phyloP scores from a whole-genome alignment of 1,140 invertebrate species.

The Pogonognathellus flavescens region DNA sequence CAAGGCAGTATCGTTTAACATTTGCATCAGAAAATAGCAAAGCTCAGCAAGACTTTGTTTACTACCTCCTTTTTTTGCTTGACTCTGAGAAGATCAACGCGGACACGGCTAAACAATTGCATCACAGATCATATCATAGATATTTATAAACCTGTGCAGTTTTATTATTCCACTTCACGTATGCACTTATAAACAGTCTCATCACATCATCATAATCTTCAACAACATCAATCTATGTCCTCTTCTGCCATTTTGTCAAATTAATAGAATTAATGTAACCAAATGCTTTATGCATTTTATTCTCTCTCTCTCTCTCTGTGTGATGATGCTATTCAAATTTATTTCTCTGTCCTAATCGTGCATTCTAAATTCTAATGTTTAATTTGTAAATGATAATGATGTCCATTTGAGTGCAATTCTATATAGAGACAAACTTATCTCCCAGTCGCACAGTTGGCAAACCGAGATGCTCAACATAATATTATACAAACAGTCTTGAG shows the following conservation, averaged over 20 bases:
- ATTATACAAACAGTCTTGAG: no score
- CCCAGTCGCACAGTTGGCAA: no score
- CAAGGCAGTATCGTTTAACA: constrained; percentile 18
- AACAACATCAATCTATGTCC: no score
- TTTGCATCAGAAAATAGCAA: constrained; percentile 8
- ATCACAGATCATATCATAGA: background rate
- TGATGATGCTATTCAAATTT: background rate
- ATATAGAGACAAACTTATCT: no score
- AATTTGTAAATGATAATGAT: no score
- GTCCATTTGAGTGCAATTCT: no score
- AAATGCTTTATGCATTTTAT: background rate
- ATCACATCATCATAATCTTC: no score
- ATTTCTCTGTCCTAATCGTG: no score
- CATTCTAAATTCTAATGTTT: no score
- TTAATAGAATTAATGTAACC: no score
- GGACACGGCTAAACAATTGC: background rate
- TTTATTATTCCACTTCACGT: background rate
- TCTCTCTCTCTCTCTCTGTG: background rate
- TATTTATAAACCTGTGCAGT: constrained; percentile 6
- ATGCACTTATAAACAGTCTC: background rate
- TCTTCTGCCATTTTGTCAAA: no score
- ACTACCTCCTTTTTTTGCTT: background rate
- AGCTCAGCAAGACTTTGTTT: constrained; percentile 20
- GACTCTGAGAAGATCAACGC: background rate
- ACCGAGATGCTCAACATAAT: no score